phyloP scores from a whole-genome alignment of 1,140 invertebrate genomes.

The Maniola jurtina region DNA sequence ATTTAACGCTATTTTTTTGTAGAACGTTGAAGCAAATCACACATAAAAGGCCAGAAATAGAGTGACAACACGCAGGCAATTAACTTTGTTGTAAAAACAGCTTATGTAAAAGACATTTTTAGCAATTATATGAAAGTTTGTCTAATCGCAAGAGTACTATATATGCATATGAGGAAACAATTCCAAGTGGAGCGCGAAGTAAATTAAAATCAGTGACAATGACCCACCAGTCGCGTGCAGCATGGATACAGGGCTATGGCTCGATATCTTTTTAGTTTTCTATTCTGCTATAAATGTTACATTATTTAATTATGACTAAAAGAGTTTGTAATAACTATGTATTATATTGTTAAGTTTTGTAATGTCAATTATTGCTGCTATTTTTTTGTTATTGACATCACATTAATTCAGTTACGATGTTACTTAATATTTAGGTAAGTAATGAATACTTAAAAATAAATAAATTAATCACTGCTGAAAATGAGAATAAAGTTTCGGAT shows the following conservation, averaged over 20 bases:
- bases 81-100: neutral
- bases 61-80: neutral
- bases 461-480: too few species aligned
- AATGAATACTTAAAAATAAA: too few species aligned
- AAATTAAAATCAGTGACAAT: constrained; percentile 44
- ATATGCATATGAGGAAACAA: constrained; percentile 38
- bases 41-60: constrained; percentile 1
- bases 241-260: constrained; percentile 20
- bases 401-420: too few species aligned
- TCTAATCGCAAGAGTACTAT: constrained; percentile 26
- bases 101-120: constrained; percentile 13
- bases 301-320: too few species aligned
- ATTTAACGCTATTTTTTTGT: constrained; percentile 7
- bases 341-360: too few species aligned
- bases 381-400: too few species aligned
- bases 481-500: too few species aligned
- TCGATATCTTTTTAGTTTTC: constrained; percentile 48
- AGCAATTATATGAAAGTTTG: constrained; percentile 19
- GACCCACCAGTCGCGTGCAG: constrained; percentile 48
- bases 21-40: neutral
- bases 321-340: too few species aligned
- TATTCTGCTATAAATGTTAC: neutral
- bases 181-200: constrained; percentile 44
- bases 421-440: too few species aligned
- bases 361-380: too few species aligned